A percentile compares a stretch with the other conserved stretches of the same genome.
These are phyloP conservation scores for Notocelia uddmanniana DNA, from an alignment of 2,888 invertebrate species.

Conservation along the genomic window DNA sequence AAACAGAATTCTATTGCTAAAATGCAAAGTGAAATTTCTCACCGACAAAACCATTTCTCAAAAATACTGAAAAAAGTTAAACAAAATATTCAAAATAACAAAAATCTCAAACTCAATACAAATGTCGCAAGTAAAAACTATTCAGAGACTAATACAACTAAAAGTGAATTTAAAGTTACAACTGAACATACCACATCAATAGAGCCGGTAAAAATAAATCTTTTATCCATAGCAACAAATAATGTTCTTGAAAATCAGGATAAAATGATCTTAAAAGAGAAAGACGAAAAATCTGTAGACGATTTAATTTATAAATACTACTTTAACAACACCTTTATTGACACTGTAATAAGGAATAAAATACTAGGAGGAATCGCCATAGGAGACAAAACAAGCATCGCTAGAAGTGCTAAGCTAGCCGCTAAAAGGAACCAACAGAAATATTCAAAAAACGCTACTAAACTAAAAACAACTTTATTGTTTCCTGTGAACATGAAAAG, in stretches of 20 bases:
- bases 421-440: constrained; percentile 60
- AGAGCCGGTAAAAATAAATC: constrained; percentile 73
- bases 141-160: constrained; percentile 37
- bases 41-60: constrained; percentile 75
- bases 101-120: constrained; percentile 46
- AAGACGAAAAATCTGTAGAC: constrained; percentile 72
- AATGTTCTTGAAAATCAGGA: constrained; percentile 68
- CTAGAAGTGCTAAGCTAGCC: constrained; percentile 57
- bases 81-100: constrained; percentile 62
- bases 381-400: constrained; percentile 52
- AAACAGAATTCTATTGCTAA: constrained; percentile 74
- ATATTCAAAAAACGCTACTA: constrained; percentile 4
- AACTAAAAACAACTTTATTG: constrained; percentile 62
- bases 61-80: constrained; percentile 74
- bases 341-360: constrained; percentile 72
- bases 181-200: constrained; percentile 53
- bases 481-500: constrained; percentile 57
- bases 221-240: constrained; percentile 68
- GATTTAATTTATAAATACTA: constrained; percentile 80
- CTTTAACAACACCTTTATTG: constrained; percentile 79
- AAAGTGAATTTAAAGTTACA: constrained; percentile 49
- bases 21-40: constrained; percentile 75
- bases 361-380: constrained; percentile 61
- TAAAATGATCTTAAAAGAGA: constrained; percentile 71
- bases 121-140: constrained; percentile 12